These are phyloP conservation scores for Probosciger aterrimus DNA, from an alignment of 2,113 vertebrate species.

Conservation along the genomic window DNA sequence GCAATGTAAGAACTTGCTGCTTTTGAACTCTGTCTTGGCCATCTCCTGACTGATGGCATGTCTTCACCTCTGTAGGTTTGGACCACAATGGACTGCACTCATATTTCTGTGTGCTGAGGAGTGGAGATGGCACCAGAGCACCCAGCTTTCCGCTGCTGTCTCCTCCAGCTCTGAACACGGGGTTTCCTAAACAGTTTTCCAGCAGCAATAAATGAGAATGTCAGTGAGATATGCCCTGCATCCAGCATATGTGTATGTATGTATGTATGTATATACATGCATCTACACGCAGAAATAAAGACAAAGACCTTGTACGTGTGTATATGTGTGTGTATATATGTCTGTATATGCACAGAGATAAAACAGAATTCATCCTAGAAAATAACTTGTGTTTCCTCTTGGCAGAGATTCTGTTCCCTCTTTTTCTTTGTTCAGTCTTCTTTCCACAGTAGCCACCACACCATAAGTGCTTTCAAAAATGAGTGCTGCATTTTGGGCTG, in stretches of 20 bases:
- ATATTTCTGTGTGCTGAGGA: neutral
- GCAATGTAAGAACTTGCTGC: neutral
- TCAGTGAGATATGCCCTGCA: neutral
- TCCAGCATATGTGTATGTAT: too few species aligned
- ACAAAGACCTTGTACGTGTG: too few species aligned
- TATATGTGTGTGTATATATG: neutral
- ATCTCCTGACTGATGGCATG: accelerated
- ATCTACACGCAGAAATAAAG: neutral
- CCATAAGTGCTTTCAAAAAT: accelerated
- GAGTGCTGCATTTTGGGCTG: neutral
- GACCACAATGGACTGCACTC: accelerated
- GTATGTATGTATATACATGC: neutral
- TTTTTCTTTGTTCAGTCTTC: neutral
- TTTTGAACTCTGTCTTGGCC: neutral
- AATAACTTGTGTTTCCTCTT: neutral
- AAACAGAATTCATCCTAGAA: neutral
- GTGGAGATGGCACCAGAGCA: neutral
- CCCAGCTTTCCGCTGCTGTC: too few species aligned
- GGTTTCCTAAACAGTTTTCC: neutral
- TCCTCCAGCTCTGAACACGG: neutral
- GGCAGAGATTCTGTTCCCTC: neutral
- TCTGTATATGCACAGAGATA: neutral
- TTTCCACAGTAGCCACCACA: neutral
- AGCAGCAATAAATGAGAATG: neutral
- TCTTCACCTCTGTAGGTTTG: neutral